Evolutionary conservation across 1,140 invertebrate genomes (phyloP), one percentile per base, ranked within the genome.

Genomic region (Hyles vespertilio): DNA sequence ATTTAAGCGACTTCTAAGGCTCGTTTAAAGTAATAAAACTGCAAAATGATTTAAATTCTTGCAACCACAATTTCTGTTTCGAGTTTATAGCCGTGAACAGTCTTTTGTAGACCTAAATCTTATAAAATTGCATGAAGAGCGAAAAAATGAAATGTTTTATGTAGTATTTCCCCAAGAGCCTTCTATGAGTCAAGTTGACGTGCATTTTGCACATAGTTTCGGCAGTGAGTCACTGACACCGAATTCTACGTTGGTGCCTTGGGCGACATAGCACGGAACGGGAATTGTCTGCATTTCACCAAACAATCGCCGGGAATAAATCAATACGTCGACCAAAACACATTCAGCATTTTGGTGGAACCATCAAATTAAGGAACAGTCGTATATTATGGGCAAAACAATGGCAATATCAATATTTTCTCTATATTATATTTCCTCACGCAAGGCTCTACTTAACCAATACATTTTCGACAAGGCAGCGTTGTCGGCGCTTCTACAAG

Each of bases 241-340:
- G 34, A 34, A 48, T 57, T 54, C 52, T 12, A 45, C 59, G 22
- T 63, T 55, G 65, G 77, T 74, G 69, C 74, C 68, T 63, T 68
- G 69, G 64, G 61, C 72, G 66, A 72, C 70, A 63, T 73, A 71
- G 65, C 70, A 74, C 75, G 63, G 59, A 58, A 63, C 48, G 67
- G 69, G 60, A 74, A 40, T 8, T 5, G 36, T 40, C 70, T 74
- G 72, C 76, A 77, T 69, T 75, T 69, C 63, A 63, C 52, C 36
- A 51, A 32, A 3, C 43, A 61, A 65, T 59, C 53, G 57, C 44
- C 53, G 44, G 60, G 52, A 69, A 63, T 56, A 61, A 59, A 66
- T 63, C 61, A 55, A 67, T 64, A 53, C 50, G 50, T 50, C 47
- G 51, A 32, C 36, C 5, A 40, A 40, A 5, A 40, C 8, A 40